These are phyloP conservation scores for Macaca nemestrina DNA, from an alignment of 2,113 vertebrate genomes.

Conservation along the genomic window DNA sequence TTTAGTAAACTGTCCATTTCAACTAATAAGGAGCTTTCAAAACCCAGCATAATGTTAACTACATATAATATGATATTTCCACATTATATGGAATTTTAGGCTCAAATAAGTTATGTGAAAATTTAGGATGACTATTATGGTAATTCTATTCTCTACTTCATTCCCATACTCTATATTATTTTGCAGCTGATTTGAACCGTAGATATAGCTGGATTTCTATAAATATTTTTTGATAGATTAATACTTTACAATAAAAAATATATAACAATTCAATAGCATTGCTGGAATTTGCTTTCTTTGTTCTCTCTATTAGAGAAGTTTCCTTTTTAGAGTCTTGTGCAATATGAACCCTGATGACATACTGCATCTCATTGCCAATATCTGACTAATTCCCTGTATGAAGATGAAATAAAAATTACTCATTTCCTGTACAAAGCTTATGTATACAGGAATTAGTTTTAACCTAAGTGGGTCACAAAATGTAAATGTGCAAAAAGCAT, in stretches of 20 bases:
- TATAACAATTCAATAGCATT: background rate
- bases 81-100: background rate
- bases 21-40: background rate
- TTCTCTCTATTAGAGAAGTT: background rate
- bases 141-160: background rate
- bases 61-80: background rate
- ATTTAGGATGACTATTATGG: background rate
- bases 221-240: background rate
- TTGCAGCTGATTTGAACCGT: background rate
- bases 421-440: conserved; percentile 59
- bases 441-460: conserved; percentile 58
- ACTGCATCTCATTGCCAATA: conserved; percentile 49
- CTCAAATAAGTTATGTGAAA: background rate
- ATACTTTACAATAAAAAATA: conserved; percentile 12
- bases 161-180: background rate
- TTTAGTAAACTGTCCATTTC: background rate
- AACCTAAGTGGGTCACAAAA: conserved; percentile 30
- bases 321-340: background rate
- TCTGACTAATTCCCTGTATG: conserved; percentile 58
- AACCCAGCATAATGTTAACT: background rate
- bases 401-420: conserved; percentile 63
- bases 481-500: background rate
- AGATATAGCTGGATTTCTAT: background rate
- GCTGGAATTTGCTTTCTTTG: background rate
- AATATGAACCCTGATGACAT: conserved; percentile 28